These are phyloP conservation scores for Diorhabda elongata DNA, from an alignment of 1,140 invertebrate genomes.

Conservation along the genomic window DNA sequence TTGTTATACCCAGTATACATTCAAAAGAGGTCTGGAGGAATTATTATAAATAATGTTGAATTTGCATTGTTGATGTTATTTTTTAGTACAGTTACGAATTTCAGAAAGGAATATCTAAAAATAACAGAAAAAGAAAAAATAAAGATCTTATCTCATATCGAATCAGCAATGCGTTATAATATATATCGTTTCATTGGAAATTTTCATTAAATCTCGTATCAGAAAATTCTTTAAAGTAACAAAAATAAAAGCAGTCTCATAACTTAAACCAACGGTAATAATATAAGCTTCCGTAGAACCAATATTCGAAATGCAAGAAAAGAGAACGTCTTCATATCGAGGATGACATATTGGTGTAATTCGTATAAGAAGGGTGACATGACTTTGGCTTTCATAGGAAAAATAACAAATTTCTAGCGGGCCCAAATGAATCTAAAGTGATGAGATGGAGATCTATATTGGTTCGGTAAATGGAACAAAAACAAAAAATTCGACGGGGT, in stretches of 20 bases:
- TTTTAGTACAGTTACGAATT: too few species aligned
- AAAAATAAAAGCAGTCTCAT: conserved; percentile 6
- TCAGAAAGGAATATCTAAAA: too few species aligned
- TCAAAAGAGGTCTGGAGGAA: too few species aligned
- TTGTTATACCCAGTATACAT: too few species aligned
- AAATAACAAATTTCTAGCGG: conserved; percentile 15
- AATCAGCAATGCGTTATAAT: too few species aligned
- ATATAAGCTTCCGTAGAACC: conserved; percentile 8
- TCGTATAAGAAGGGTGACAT: conserved; percentile 6
- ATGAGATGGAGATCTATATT: conserved; percentile 10
- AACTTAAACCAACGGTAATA: conserved; percentile 9
- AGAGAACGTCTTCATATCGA: conserved; percentile 9
- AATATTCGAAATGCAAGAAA: conserved; percentile 12
- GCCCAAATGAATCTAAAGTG: conserved; percentile 14
- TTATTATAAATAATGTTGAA: too few species aligned
- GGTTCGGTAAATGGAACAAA: not conserved
- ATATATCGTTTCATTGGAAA: not conserved
- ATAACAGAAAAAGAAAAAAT: too few species aligned
- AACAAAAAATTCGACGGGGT: not conserved
- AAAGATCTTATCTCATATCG: too few species aligned
- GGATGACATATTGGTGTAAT: conserved; percentile 14
- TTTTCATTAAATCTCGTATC: not conserved
- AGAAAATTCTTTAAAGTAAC: not conserved
- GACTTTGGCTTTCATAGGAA: conserved; percentile 2
- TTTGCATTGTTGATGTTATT: too few species aligned